Conservation (phyloP, 2,888 invertebrate species). For the Drosophila monieri region DNA sequence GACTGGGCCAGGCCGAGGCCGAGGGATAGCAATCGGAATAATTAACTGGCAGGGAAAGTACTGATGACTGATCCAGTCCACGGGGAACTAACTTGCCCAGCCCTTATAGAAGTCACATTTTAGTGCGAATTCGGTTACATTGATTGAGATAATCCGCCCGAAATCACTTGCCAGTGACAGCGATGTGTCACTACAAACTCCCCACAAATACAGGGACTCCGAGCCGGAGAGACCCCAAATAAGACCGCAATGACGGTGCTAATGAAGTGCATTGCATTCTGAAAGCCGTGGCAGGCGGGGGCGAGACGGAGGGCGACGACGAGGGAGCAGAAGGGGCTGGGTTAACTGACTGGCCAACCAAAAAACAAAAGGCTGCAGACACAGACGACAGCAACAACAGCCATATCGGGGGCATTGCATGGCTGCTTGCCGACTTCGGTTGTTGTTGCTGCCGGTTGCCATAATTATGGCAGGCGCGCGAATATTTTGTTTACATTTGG, state of each 20-base stretch:
- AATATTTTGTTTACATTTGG: constrained; percentile 80
- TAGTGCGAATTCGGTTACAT: not conserved
- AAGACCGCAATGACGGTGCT: constrained; percentile 63
- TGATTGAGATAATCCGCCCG: constrained; percentile 7
- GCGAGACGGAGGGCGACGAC: too few species aligned
- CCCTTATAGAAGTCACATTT: too few species aligned
- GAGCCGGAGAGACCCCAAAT: constrained; percentile 34
- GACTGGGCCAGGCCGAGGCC: not conserved
- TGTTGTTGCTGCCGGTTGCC: constrained; percentile 58
- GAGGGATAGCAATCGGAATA: constrained; percentile 47
- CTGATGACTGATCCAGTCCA: constrained; percentile 1
- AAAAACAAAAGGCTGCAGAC: constrained; percentile 64
- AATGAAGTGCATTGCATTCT: constrained; percentile 69
- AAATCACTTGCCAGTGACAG: not conserved
- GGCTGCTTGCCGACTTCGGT: constrained; percentile 51
- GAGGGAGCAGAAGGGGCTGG: constrained; percentile 42
- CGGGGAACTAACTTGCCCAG: not conserved
- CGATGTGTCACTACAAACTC: not conserved
- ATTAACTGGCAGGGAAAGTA: constrained; percentile 52
- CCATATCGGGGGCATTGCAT: constrained; percentile 59
- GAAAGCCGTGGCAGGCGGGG: not conserved
- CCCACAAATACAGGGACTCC: constrained; percentile 29
- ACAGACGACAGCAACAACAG: constrained; percentile 17
- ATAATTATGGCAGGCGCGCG: constrained; percentile 80
- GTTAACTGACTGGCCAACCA: constrained; percentile 71